Percentiles rank a stretch among this genome's conserved stretches.
These are phyloP conservation scores for Florisuga fusca DNA, from an alignment of 2,797 vertebrate genomes.

Conservation along the genomic window DNA sequence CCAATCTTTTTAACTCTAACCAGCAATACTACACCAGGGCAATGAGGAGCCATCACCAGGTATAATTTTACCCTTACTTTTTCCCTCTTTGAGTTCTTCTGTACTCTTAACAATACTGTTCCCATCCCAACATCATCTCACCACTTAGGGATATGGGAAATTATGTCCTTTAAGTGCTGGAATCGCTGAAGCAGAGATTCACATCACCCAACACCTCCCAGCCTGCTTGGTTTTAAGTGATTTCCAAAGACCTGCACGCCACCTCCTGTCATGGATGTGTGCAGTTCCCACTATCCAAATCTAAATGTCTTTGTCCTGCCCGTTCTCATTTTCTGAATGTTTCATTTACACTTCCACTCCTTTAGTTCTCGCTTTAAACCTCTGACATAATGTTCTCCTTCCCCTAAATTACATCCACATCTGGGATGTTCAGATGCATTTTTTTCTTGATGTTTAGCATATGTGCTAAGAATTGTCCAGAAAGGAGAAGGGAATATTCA, in stretches of 20 bases:
- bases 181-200: not conserved
- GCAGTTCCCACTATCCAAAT: not conserved
- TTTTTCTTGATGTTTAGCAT: not conserved
- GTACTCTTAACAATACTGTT: not conserved
- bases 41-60: not conserved
- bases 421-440: not conserved
- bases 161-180: not conserved
- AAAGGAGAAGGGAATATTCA: not conserved
- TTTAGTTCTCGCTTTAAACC: not conserved
- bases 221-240: not conserved
- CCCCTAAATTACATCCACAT: not conserved
- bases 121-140: not conserved
- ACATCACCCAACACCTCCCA: not conserved
- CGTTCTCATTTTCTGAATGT: not conserved
- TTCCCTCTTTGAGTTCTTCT: not conserved
- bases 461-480: not conserved
- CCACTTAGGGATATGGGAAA: not conserved
- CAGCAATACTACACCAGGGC: not conserved
- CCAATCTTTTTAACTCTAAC: not conserved
- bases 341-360: not conserved
- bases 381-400: not conserved
- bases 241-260: not conserved
- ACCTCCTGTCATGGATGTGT: accelerated
- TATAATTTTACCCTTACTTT: not conserved
- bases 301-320: not conserved